Evolutionary conservation across 2,888 invertebrate species (phyloP), one percentile per base, ranked within the genome.

Genomic region (Pollenia griseotomentosa): DNA sequence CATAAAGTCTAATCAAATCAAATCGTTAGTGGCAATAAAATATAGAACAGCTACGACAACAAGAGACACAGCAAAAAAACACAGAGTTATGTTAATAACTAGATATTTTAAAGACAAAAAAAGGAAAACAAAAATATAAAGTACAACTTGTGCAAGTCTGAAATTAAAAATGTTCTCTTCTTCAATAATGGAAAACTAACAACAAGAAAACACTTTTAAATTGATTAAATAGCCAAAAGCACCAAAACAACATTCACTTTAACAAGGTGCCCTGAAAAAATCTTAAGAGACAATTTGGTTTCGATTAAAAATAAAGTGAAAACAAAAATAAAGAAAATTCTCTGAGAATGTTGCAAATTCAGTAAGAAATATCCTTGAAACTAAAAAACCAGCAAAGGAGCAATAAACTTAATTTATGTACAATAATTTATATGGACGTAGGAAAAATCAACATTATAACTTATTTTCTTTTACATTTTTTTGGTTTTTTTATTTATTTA

Each of bases 361-460:
- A 85, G 63, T 71, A 53, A 71, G 6, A 81, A 85, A 81, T 75
- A 75, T 75, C 85, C 85, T 81, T 71, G 65, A 77, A 81, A 75
- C 75, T 51, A 85, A 70, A 81, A 44, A 77, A 57, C 63, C 75
- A 73, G 65, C 63, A 75, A 80, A 80, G 61, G 14, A 61, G 75
- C 75, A 81, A 85, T 79, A 75, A 85, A 70, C 51, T 53, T 85
- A 80, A 78, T 85, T 85, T 75, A 80, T 80, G 53, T 80, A 74
- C 33, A 33, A 33, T 61, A 80, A 80, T 74, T 85, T 85, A 59
- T 71, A 53, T 61, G 77, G 77, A 63, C 63, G 63, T 51, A 63
- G 55, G 63, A 77, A 83, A 77, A 48, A 78, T 84, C 78, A 84
- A 84, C 83, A 73, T 79, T 57, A 66, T 84, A 66, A 74, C 66